Evolutionary conservation across 2,797 vertebrate genomes (phyloP), one percentile per base, ranked within the genome.

Genomic region (Aselliscus stoliczkanus): DNA sequence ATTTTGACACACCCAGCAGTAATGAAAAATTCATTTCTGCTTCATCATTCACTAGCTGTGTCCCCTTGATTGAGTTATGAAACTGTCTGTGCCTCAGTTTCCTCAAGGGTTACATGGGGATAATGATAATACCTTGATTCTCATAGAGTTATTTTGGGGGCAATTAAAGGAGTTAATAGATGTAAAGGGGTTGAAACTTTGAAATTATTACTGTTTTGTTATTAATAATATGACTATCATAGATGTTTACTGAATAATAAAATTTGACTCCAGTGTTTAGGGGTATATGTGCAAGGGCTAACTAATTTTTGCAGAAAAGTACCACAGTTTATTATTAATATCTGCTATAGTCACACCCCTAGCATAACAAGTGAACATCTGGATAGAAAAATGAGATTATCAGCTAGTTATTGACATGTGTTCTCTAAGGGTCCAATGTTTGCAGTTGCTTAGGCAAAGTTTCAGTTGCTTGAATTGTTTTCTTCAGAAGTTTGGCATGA

Each of bases 1-100:
- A 92, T 94, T 82, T 34, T 47, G 90, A 96, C 94, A 92, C 42
- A 88, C 44, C 84, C 76, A 70, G 39, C 27, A 79, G 44, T 79
- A 76, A 96, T 77, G 34, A 81, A 84, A 90, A 47, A 47, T 17
- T 56, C 21, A 80, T 73, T 77, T 21, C 69, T 90, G 15, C 34
- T 29, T 54, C 27, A 65, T 50, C 56, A 42, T n/a, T n/a, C n/a
- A n/a, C n/a, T n/a, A n/a, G 25, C 77, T 52, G 11, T 67, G 21
- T 56, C 44, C 13, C 12, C 20, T 70, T 42, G 2, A 14, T 15
- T 67, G 29, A 93, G 60, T 83, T 69, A 60, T 7, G 29, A 85
- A 62, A 21, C 42, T 90, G 1, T 31, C n/a, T 73, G 13, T 70
- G 47, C 58, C 83, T 80, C 31, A 44, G 47, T 50, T 75, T 94